A percentile compares a stretch with the other conserved stretches of the same genome.
Conservation (phyloP, 2,797 vertebrate species). For the Anabacerthia variegaticeps region DNA sequence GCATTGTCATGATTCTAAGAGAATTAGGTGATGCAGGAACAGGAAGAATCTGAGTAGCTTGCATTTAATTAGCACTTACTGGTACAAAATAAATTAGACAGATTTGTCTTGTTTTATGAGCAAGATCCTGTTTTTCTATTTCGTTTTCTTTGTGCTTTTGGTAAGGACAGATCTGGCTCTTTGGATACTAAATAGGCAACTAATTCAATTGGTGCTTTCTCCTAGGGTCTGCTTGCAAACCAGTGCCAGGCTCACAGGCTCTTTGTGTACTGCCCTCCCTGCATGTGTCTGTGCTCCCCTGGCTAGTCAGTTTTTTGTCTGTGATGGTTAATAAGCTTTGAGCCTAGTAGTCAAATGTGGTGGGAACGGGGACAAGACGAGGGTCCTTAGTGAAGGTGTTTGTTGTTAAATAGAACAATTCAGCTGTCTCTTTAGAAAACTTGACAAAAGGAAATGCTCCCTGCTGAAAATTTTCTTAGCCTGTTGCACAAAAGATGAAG, state of each 20-base stretch:
- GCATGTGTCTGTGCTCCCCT: conserved; percentile 90
- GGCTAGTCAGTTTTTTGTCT: conserved; percentile 91
- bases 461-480: conserved; percentile 96
- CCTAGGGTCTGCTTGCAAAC: conserved; percentile 85
- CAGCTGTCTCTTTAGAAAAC: conserved; percentile 96
- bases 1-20: conserved; percentile 83
- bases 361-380: conserved; percentile 92
- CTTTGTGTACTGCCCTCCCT: conserved; percentile 89
- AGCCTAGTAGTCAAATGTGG: conserved; percentile 92
- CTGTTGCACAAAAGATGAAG: conserved; percentile 95
- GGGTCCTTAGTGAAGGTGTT: conserved; percentile 95
- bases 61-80: conserved; percentile 92
- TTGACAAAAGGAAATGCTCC: conserved; percentile 96
- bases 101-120: conserved; percentile 92
- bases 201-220: conserved; percentile 91
- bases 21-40: conserved; percentile 85
- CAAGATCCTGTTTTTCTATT: conserved; percentile 91
- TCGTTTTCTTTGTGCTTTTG: conserved; percentile 89
- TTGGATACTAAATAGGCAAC: conserved; percentile 91
- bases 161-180: conserved; percentile 91
- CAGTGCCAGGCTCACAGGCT: conserved; percentile 86
- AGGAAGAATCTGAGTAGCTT: conserved; percentile 86
- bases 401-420: conserved; percentile 98
- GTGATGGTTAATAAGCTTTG: conserved; percentile 90
- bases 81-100: conserved; percentile 86